phyloP scores from a whole-genome alignment of 2,888 invertebrate genomes.

The Cheiracanthium punctorium region DNA sequence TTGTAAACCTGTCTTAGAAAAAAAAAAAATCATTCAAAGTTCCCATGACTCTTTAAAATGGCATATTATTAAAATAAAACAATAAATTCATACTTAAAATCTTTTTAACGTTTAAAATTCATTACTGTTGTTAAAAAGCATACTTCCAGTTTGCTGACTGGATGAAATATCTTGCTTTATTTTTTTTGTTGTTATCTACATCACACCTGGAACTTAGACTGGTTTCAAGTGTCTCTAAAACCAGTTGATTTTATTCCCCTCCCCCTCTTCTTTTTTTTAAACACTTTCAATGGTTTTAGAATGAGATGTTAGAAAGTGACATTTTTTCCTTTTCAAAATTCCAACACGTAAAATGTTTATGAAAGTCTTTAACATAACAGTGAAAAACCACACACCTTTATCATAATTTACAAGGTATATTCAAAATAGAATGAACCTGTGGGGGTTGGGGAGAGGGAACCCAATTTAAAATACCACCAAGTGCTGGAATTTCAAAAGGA shows the following conservation, averaged over 20 bases:
- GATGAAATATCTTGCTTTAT: no score
- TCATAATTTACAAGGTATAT: not conserved
- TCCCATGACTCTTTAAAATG: not conserved
- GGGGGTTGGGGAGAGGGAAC: not conserved
- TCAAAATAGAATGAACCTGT: not conserved
- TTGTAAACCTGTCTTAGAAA: slow-evolving; percentile 1
- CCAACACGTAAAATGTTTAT: slow-evolving; percentile 43
- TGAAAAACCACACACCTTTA: not conserved
- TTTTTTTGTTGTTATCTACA: slow-evolving; percentile 41
- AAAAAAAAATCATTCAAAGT: not conserved
- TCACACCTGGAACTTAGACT: slow-evolving; percentile 31
- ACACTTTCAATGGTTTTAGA: slow-evolving; percentile 33
- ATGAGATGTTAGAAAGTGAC: slow-evolving; percentile 56
- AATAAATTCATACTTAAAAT: not conserved
- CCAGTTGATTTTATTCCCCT: slow-evolving; percentile 28
- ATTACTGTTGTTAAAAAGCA: slow-evolving; percentile 56
- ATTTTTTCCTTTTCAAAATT: slow-evolving; percentile 55
- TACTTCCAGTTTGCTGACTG: slow-evolving; percentile 31
- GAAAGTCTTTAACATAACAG: not conserved
- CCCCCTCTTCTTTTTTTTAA: slow-evolving; percentile 15
- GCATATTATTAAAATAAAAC: not conserved
- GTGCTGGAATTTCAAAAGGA: slow-evolving; percentile 61
- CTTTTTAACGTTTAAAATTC: not conserved
- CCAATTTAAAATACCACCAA: not conserved
- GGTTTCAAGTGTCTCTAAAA: slow-evolving; percentile 62